Evolutionary conservation across 2,888 invertebrate species (phyloP).

Genomic region (Polydrusus tereticollis): DNA sequence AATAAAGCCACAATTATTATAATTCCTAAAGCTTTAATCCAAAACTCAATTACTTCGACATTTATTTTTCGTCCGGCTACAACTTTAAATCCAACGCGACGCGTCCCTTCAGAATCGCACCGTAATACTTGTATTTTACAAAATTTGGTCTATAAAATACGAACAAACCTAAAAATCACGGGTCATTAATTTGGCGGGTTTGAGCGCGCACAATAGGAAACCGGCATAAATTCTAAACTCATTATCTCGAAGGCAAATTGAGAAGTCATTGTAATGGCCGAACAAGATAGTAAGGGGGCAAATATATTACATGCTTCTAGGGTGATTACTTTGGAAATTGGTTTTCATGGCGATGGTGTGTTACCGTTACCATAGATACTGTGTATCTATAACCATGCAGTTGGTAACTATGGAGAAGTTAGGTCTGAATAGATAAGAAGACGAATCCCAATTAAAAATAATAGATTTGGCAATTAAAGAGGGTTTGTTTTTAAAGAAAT

Average conservation of each 20-base stretch:
- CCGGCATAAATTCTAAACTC: conserved; percentile 35
- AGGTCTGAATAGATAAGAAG: too few relatives aligned
- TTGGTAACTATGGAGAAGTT: too few relatives aligned
- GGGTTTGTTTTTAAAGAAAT: too few relatives aligned
- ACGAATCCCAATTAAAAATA: too few relatives aligned
- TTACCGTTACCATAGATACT: too few relatives aligned
- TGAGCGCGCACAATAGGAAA: conserved; percentile 15
- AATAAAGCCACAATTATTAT: too few relatives aligned
- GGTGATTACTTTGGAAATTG: too few relatives aligned
- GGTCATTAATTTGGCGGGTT: conserved; percentile 25
- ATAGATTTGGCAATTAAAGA: too few relatives aligned
- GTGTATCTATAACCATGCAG: too few relatives aligned
- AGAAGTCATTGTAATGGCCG: conserved; percentile 16
- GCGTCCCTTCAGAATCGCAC: not conserved
- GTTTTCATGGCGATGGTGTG: too few relatives aligned
- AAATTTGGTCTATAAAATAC: conserved; percentile 12
- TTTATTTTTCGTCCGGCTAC: not conserved
- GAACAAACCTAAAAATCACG: conserved; percentile 12
- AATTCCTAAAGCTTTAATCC: not conserved
- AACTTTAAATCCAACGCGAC: not conserved
- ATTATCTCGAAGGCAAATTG: conserved; percentile 31
- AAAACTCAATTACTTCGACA: not conserved
- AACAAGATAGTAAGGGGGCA: not conserved
- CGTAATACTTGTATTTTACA: not conserved
- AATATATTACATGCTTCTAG: not conserved